A percentile compares a stretch with the other conserved stretches of the same genome.
phyloP scores from a whole-genome alignment of 2,797 vertebrate species.

The Lepus oiostolus region DNA sequence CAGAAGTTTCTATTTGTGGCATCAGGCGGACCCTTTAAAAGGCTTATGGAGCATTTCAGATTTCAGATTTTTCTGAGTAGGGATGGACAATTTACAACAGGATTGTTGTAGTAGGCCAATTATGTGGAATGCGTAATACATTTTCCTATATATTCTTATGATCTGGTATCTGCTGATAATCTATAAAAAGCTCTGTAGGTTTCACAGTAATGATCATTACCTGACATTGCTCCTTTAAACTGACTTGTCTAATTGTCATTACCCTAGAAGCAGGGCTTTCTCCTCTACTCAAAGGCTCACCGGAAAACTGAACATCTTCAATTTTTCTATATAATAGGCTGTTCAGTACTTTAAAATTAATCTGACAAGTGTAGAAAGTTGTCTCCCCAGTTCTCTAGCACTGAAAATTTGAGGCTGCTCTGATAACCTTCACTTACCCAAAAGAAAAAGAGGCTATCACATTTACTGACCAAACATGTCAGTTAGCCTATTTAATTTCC shows the following conservation, averaged over 20 bases:
- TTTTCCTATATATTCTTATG: slow-evolving; percentile 28
- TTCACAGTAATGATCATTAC: not conserved
- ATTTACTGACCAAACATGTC: slow-evolving; percentile 19
- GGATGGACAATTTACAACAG: not conserved
- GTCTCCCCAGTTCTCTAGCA: slow-evolving; percentile 36
- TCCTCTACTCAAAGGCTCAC: not conserved
- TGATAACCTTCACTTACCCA: slow-evolving; percentile 20
- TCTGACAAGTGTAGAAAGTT: not conserved
- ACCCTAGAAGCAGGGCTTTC: not conserved
- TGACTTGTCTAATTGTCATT: not conserved
- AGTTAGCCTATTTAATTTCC: slow-evolving; percentile 14
- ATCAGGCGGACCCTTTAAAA: not conserved
- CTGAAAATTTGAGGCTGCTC: not conserved
- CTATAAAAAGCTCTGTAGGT: not conserved
- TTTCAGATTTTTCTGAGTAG: not conserved
- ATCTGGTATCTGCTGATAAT: not conserved
- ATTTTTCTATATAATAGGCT: slow-evolving; percentile 9
- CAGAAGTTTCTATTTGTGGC: not conserved
- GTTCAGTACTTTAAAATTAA: not conserved
- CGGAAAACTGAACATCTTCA: slow-evolving; percentile 42
- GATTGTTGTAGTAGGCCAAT: not conserved
- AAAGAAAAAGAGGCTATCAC: not conserved
- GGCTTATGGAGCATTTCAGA: not conserved
- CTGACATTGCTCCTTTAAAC: not conserved
- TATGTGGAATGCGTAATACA: not conserved